Percentiles rank a stretch among this genome's conserved stretches.
These are phyloP conservation scores for Pachyseris speciosa DNA, from an alignment of 64 coral and sea anemone species.

Conservation along the genomic window DNA sequence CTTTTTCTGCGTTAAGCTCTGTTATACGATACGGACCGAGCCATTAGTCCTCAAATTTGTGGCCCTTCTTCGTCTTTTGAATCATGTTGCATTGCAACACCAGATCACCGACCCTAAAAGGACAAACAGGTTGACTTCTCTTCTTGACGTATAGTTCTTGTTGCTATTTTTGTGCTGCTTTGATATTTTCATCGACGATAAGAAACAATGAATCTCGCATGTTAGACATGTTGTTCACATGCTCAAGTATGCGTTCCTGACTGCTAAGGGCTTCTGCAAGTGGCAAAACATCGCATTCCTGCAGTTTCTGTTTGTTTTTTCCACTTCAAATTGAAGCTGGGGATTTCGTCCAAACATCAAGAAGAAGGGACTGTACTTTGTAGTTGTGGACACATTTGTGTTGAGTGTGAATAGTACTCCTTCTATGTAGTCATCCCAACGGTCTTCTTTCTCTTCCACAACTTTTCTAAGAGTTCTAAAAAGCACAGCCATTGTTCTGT, in stretches of 20 bases:
- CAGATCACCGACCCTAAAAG: conserved; percentile 10
- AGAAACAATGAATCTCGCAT: neutral
- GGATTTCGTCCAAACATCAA: conserved; percentile 48
- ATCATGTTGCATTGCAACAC: conserved; percentile 18
- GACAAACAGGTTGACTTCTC: conserved; percentile 12
- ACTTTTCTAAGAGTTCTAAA: conserved; percentile 59
- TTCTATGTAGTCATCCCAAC: conserved; percentile 51
- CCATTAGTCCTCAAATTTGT: conserved; percentile 47
- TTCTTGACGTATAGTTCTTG: conserved; percentile 6
- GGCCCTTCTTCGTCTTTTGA: conserved; percentile 21
- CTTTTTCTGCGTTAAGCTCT: neutral
- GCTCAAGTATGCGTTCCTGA: neutral
- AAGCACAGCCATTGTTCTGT: neutral
- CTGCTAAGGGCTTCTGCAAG: neutral
- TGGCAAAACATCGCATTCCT: neutral
- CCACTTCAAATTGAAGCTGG: conserved; percentile 13
- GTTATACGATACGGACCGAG: neutral
- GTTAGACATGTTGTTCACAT: neutral
- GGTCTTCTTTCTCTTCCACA: neutral
- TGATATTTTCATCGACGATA: conserved; percentile 6
- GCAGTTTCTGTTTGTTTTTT: neutral
- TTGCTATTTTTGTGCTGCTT: conserved; percentile 25
- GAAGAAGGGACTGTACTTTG: neutral
- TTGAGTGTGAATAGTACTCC: neutral
- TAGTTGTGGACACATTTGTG: neutral